These are phyloP conservation scores for Lepidocyrtinus sp. DNA, from an alignment of 2,888 invertebrate genomes.

Conservation along the genomic window DNA sequence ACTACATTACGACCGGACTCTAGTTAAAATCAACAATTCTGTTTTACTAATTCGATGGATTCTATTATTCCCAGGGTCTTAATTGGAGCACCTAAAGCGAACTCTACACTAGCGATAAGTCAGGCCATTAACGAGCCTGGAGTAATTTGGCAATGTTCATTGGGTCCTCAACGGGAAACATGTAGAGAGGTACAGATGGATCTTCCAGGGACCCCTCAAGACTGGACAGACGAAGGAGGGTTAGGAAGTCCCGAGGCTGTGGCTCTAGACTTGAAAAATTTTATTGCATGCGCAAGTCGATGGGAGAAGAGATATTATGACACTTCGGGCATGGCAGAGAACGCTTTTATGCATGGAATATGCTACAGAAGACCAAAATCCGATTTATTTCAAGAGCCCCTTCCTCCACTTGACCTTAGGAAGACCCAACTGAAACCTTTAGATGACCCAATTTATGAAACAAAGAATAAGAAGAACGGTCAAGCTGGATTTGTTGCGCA, in stretches of 20 bases:
- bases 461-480: conserved; percentile 53
- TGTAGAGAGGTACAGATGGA: conserved; percentile 73
- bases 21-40: background rate
- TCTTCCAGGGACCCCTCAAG: conserved; percentile 4
- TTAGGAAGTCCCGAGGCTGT: conserved; percentile 72
- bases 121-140: conserved; percentile 46
- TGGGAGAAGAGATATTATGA: conserved; percentile 60
- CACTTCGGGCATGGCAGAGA: background rate
- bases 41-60: background rate
- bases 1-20: background rate
- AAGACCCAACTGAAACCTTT: background rate
- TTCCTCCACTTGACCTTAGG: background rate
- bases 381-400: conserved; percentile 5
- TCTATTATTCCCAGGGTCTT: conserved; percentile 32
- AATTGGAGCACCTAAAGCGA: conserved; percentile 48
- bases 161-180: conserved; percentile 72
- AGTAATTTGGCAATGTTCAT: conserved; percentile 42
- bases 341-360: conserved; percentile 62
- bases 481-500: conserved; percentile 71
- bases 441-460: background rate
- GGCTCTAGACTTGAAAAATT: conserved; percentile 23
- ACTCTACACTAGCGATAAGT: conserved; percentile 30
- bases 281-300: conserved; percentile 65
- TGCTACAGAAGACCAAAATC: conserved; percentile 59
- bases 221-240: conserved; percentile 71